phyloP scores from a whole-genome alignment of 2,113 vertebrate genomes.

The Misgurnus mizolepis region DNA sequence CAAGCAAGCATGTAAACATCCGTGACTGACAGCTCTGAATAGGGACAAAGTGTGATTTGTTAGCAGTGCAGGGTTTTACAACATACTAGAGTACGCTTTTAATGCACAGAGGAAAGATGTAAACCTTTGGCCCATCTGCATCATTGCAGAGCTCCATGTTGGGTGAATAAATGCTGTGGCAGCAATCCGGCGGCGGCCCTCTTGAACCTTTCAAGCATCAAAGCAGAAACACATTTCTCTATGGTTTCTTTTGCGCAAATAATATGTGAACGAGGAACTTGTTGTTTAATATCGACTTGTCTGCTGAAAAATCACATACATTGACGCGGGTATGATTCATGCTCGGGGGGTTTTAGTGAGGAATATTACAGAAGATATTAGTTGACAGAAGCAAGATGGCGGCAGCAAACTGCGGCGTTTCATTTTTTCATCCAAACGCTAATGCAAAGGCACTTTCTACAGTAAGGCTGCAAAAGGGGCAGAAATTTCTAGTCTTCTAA shows the following conservation, averaged over 20 bases:
- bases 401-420: conserved; percentile 57
- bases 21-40: conserved; percentile 58
- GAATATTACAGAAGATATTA: conserved; percentile 50
- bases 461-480: too few relatives aligned
- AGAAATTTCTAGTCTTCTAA: too few relatives aligned
- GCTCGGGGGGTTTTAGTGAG: conserved; percentile 8
- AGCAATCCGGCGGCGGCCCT: conserved; percentile 21
- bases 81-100: background rate
- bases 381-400: conserved; percentile 75
- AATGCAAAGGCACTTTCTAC: conserved; percentile 2
- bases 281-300: background rate
- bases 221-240: background rate
- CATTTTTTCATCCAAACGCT: conserved; percentile 23
- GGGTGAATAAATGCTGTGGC: conserved; percentile 23
- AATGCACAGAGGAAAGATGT: background rate
- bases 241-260: background rate
- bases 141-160: conserved; percentile 5
- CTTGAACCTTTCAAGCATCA: background rate
- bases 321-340: background rate
- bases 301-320: background rate
- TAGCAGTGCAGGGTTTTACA: background rate
- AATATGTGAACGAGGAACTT: background rate
- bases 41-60: background rate
- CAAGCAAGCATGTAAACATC: conserved; percentile 60
- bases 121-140: too few relatives aligned